A percentile compares a stretch with the other conserved stretches of the same genome.
These are phyloP conservation scores for Branchinecta lynchi DNA, from an alignment of 1,140 invertebrate species.

Conservation along the genomic window DNA sequence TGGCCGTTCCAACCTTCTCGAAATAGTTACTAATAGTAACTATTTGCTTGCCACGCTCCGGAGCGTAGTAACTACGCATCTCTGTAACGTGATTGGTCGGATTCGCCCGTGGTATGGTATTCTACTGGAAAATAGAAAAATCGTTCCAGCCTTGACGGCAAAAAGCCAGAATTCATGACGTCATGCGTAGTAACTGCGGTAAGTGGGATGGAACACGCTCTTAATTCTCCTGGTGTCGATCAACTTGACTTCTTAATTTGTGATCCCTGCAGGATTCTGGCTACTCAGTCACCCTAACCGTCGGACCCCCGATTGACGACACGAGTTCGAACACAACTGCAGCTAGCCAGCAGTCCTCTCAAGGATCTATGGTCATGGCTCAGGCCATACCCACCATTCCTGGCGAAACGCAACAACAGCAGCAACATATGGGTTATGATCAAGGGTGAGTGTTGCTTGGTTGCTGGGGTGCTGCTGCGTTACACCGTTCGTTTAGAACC, in stretches of 20 bases:
- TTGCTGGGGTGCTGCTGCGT: background rate
- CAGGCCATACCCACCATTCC: slow-evolving; percentile 29
- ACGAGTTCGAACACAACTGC: slow-evolving; percentile 1
- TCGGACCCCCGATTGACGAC: slow-evolving; percentile 48
- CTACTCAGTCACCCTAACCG: slow-evolving; percentile 72
- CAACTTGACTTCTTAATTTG: background rate
- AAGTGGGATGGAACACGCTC: too few relatives aligned
- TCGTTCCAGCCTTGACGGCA: too few relatives aligned
- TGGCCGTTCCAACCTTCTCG: too few relatives aligned
- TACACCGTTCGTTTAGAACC: slow-evolving; percentile 6
- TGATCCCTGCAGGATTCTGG: slow-evolving; percentile 79
- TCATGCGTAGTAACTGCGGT: too few relatives aligned
- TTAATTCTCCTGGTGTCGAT: too few relatives aligned
- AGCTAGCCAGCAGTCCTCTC: slow-evolving; percentile 29
- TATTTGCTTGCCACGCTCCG: too few relatives aligned
- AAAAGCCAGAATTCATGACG: too few relatives aligned
- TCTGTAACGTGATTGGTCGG: too few relatives aligned
- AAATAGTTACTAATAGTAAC: too few relatives aligned
- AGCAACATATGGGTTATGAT: background rate
- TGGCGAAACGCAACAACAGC: background rate
- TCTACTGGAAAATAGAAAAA: too few relatives aligned
- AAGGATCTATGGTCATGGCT: slow-evolving; percentile 34
- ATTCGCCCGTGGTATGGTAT: too few relatives aligned
- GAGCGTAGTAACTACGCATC: too few relatives aligned
- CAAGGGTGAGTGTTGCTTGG: slow-evolving; percentile 7